Percentiles rank a stretch among this genome's conserved stretches.
Conservation (phyloP, 2,797 vertebrate genomes). For the Florisuga fusca region DNA sequence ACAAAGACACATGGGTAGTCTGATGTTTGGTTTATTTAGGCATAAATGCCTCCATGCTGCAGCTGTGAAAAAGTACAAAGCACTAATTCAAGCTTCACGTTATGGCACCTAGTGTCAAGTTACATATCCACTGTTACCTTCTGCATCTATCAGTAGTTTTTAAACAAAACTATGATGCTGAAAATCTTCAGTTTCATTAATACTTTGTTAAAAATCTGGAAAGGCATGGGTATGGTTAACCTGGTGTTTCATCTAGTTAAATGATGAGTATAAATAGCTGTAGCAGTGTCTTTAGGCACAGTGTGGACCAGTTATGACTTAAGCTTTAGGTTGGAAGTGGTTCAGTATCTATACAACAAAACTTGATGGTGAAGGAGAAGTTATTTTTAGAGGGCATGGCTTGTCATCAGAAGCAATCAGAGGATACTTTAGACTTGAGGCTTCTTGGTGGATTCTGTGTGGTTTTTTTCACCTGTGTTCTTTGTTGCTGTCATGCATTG, state of each 20-base stretch:
- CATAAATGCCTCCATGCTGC: background rate
- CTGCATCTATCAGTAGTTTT: background rate
- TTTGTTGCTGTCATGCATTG: background rate
- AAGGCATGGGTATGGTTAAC: background rate
- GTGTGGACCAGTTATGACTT: background rate
- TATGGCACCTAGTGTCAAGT: background rate
- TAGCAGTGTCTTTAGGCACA: background rate
- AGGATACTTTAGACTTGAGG: background rate
- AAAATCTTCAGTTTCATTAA: background rate
- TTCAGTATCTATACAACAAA: background rate
- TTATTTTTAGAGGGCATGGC: background rate
- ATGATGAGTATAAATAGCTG: background rate
- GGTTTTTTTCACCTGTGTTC: background rate
- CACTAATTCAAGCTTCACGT: constrained; percentile 41
- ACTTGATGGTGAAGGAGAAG: background rate
- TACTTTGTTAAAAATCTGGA: background rate
- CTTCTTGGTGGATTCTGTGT: background rate
- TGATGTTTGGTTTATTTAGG: constrained; percentile 38
- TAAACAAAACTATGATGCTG: background rate
- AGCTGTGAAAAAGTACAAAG: constrained; percentile 22
- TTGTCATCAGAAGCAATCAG: background rate
- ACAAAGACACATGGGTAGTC: constrained; percentile 51
- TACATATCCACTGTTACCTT: background rate
- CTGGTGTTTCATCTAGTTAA: background rate
- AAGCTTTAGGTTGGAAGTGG: background rate